Base-by-base conservation (phyloP, 2,888 invertebrate genomes). In the Polydrusus tereticollis region DNA sequence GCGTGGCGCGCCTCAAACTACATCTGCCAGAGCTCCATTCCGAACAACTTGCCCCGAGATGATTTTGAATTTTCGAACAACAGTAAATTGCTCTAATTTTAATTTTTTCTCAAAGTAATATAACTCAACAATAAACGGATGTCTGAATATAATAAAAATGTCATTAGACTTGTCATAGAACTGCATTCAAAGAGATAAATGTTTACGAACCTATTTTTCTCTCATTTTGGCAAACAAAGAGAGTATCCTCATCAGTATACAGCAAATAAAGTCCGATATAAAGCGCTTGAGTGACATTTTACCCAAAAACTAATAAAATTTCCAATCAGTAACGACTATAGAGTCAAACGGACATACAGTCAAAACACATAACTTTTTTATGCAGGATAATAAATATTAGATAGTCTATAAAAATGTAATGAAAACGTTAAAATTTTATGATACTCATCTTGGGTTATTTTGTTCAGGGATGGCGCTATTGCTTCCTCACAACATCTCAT, bases 1-100 rank as follows among this genome's bases (percentile, higher is more conserved):
- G 67, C 67, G 67, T 68, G 67, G 45, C 36, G 38, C 10, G 67
- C 59, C 67, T 68, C 67, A 47, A 68, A 59, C 67, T 60, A 60
- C 67, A 68, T 68, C 58, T 29, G 63, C 45, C 33, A 63, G 36
- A 45, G 63, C 60, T 60, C 60, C 43, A 43, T 60, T 60, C 8
- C 43, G 29, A 36, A 26, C 18, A 20, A 57, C 29, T 43, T 45
- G 52, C 52, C 52, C 14, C 29, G 29, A 55, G 52, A 55, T 55
- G 52, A 29, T 55, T 26, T 55, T 55, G 29, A 55, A 18, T 7
- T 29, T 10, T 14, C 52, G 52, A 29, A 26, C 52, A 14, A 0
- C 16, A 8, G 16, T 55, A 29, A 55, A 55, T 14, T 55, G 29
- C 18, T 55, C 52, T 4, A 16, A 26, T 16, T 21, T 21, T 45